Conservation (phyloP, 2,797 vertebrate species). For the Pseudomugil gertrudae region DNA sequence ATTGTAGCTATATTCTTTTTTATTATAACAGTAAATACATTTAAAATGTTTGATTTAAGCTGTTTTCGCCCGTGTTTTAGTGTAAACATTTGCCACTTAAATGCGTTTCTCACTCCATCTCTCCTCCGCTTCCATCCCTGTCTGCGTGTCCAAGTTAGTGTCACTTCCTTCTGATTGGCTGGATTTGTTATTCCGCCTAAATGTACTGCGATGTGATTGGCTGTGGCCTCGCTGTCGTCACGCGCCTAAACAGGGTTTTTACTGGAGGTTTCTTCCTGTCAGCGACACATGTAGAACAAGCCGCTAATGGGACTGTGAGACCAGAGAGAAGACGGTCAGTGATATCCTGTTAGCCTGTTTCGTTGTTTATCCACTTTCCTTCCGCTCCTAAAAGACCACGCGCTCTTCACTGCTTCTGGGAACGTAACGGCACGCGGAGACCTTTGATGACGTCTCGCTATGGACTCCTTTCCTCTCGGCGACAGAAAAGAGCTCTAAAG, state of each 20-base stretch:
- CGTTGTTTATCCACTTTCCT: constrained; percentile 2
- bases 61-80: constrained; percentile 1
- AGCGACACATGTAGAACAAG: constrained; percentile 92
- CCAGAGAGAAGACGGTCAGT: constrained; percentile 40
- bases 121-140: constrained; percentile 71
- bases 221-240: constrained; percentile 82
- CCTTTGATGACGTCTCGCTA: constrained; percentile 42
- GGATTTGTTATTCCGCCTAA: constrained; percentile 89
- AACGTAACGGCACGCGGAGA: constrained; percentile 54
- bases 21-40: neutral
- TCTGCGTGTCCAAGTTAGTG: constrained; percentile 60
- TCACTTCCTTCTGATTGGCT: constrained; percentile 83
- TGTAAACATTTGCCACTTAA: neutral
- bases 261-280: constrained; percentile 90
- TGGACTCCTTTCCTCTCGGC: constrained; percentile 67
- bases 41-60: neutral
- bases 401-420: constrained; percentile 23
- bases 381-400: neutral
- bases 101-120: constrained; percentile 11
- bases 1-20: neutral
- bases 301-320: constrained; percentile 71
- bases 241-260: constrained; percentile 81
- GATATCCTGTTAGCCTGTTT: constrained; percentile 23
- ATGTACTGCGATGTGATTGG: constrained; percentile 87
- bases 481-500: constrained; percentile 37